Base-by-base conservation (phyloP, 2,888 invertebrate genomes). In the Leucozona laternaria region DNA sequence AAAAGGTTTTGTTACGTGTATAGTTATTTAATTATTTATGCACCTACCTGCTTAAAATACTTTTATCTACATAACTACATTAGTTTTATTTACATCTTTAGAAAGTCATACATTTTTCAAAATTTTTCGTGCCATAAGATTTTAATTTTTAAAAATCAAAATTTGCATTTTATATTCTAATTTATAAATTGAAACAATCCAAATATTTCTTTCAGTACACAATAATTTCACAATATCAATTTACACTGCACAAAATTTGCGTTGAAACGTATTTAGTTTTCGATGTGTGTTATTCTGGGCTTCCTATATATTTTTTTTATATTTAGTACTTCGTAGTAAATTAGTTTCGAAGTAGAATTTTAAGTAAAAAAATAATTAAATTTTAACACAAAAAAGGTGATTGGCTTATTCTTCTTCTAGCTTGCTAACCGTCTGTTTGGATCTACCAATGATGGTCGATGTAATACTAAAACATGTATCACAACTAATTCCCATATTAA, bases 371-470 rank as follows among this genome's bases (percentile, higher is more conserved):
- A 62, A 22, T 20, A 25, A 28, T 45, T n/a, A 13, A 5, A 17
- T 15, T 25, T 15, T 7, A 43, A 45, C 5, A 45, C 17, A 25
- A 31, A 40, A 62, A 2, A 17, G 71, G 71, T 84, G 76, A 80
- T 43, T 34, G 72, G 17, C 70, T 75, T 79, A n/a, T 75, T 82
- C 71, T 79, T 82, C 58, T 86, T 82, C 58, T 71, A 86, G 86
- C 86, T 82, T 71, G 64, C 86, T 82, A 86, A 79, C 3, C 62
- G 62, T 64, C 71, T 82, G 6, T 71, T 82, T 78, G 86, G 86
- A 82, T 66, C 50, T 57, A 22, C 62, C 31, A 45, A 73, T 45
- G 60, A 72, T 73, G 81, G 77, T 78, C 86, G 78, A 78, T 34
- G 78, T 82, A 78, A 66, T 75, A 78, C 60, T 78, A 81, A 73